Conservation (phyloP, 1,140 invertebrate genomes). For the Lamellibrachia luymesi region DNA sequence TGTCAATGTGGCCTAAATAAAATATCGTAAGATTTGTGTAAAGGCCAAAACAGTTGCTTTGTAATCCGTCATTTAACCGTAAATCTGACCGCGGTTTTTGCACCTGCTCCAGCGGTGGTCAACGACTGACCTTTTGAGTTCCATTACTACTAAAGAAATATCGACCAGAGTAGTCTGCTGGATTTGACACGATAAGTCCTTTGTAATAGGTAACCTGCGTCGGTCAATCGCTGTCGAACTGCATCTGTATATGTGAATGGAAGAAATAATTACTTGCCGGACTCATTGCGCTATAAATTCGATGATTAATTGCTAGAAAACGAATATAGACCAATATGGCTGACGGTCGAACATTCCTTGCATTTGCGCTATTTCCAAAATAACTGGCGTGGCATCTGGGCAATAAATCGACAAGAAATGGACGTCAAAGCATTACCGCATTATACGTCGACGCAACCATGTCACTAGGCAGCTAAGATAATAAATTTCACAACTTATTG, state of each 20-base stretch:
- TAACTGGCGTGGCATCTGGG: too few species aligned
- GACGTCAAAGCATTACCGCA: too few species aligned
- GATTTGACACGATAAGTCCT: background rate
- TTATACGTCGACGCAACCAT: too few species aligned
- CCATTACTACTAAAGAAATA: background rate
- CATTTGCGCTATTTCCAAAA: too few species aligned
- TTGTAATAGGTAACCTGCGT: background rate
- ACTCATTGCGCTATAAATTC: background rate
- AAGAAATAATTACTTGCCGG: background rate
- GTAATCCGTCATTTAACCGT: background rate
- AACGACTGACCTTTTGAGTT: background rate
- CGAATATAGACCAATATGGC: too few species aligned
- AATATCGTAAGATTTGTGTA: background rate
- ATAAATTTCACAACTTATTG: too few species aligned
- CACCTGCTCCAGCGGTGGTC: background rate
- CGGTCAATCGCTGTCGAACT: background rate
- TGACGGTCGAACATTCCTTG: too few species aligned
- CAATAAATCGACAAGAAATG: too few species aligned
- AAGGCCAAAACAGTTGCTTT: background rate
- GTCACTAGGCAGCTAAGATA: too few species aligned
- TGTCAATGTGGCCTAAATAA: background rate
- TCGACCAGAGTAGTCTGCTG: background rate
- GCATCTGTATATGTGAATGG: background rate
- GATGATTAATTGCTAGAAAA: too few species aligned
- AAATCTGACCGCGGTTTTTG: background rate